Evolutionary conservation across 2,888 invertebrate species (phyloP).

Genomic region (Nycteola revayana): DNA sequence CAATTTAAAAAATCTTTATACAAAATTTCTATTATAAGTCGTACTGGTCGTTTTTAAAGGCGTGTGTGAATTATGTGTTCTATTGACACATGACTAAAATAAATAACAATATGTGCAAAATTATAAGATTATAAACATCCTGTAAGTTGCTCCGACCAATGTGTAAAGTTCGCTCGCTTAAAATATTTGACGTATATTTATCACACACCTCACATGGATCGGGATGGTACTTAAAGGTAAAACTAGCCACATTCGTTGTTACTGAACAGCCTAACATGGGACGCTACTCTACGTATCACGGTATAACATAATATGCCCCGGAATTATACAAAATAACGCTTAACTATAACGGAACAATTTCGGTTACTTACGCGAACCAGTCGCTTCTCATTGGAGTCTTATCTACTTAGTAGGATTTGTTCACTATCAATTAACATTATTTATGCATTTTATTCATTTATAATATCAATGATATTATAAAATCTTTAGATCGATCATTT

Average conservation of each 20-base stretch:
- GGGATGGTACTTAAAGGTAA: slow-evolving; percentile 40
- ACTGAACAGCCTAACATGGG: slow-evolving; percentile 73
- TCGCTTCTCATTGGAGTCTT: slow-evolving; percentile 51
- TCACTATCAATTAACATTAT: slow-evolving; percentile 37
- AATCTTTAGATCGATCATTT: slow-evolving; percentile 22
- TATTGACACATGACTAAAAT: too few species aligned
- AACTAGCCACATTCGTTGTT: slow-evolving; percentile 75
- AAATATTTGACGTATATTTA: slow-evolving; percentile 10
- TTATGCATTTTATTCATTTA: slow-evolving; percentile 27
- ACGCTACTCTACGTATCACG: slow-evolving; percentile 38
- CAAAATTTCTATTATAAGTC: too few species aligned
- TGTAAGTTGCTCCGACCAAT: too few species aligned
- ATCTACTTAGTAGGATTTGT: slow-evolving; percentile 52
- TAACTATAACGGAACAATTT: slow-evolving; percentile 27
- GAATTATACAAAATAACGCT: slow-evolving; percentile 7
- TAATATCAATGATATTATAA: slow-evolving; percentile 24
- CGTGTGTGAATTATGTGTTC: too few species aligned
- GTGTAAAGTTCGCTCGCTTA: too few species aligned
- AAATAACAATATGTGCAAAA: too few species aligned
- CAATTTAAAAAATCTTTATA: too few species aligned
- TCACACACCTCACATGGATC: slow-evolving; percentile 3
- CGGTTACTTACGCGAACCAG: slow-evolving; percentile 50
- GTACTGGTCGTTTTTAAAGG: too few species aligned
- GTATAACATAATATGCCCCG: slow-evolving; percentile 22
- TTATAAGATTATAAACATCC: too few species aligned